Evolutionary conservation across 2,888 invertebrate genomes (phyloP).

Genomic region (Phyllotreta cruciferae): DNA sequence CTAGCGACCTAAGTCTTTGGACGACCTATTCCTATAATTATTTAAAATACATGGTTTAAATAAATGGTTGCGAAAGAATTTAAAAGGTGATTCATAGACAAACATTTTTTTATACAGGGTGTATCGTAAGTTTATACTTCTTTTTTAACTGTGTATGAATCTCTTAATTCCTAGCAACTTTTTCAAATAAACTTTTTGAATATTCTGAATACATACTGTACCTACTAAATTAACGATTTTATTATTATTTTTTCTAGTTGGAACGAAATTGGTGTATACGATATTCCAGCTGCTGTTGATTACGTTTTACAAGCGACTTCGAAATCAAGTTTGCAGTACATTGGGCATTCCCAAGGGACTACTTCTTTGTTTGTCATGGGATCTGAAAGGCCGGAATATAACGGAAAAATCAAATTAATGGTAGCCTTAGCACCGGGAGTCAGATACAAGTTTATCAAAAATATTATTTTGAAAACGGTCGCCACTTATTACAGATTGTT

Average conservation of each 20-base stretch:
- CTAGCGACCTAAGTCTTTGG: too few relatives aligned
- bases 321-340: constrained; percentile 69
- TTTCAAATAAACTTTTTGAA: too few relatives aligned
- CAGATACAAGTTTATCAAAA: constrained; percentile 57
- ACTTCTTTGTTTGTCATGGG: constrained; percentile 72
- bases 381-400: constrained; percentile 68
- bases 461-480: constrained; percentile 16
- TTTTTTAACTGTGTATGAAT: too few relatives aligned
- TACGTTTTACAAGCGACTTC: constrained; percentile 67
- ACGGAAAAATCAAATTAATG: constrained; percentile 69
- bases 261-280: constrained; percentile 80
- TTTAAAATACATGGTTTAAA: too few relatives aligned
- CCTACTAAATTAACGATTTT: not conserved
- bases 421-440: constrained; percentile 73
- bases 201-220: too few relatives aligned
- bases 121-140: too few relatives aligned
- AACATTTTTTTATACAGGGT: too few relatives aligned
- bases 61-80: too few relatives aligned
- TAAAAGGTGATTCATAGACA: too few relatives aligned
- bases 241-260: constrained; percentile 63
- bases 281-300: constrained; percentile 82
- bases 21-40: too few relatives aligned
- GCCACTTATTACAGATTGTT: constrained; percentile 27
- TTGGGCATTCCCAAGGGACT: constrained; percentile 82
- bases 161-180: too few relatives aligned